Conservation (phyloP, 2,113 vertebrate genomes). For the Halichoerus grypus region DNA sequence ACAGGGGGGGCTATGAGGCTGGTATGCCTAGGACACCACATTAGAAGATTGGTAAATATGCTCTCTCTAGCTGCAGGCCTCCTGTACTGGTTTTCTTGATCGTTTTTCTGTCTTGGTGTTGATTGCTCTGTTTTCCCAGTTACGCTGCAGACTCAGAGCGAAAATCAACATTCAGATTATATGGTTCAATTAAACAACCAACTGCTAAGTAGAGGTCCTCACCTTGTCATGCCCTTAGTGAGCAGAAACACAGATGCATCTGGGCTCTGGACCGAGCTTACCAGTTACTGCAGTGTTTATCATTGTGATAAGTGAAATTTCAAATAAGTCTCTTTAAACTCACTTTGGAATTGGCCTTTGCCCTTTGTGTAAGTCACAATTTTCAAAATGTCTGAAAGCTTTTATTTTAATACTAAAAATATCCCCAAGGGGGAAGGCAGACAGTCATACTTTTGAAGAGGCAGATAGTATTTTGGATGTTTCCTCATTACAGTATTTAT, state of each 20-base stretch:
- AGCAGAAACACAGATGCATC: background rate
- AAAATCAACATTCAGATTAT: background rate
- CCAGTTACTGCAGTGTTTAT: background rate
- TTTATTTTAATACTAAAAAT: conserved; percentile 19
- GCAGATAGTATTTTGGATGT: background rate
- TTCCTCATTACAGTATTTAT: conserved; percentile 21
- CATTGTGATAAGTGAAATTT: background rate
- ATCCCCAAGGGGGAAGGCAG: background rate
- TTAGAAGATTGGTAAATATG: background rate
- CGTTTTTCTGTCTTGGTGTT: background rate
- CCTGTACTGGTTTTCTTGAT: background rate
- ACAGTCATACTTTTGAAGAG: background rate
- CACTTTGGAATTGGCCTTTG: conserved; percentile 44
- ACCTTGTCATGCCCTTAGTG: background rate
- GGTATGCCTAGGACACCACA: background rate
- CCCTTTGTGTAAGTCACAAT: background rate
- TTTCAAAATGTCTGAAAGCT: conserved; percentile 58
- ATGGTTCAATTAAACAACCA: background rate
- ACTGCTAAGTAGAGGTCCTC: background rate
- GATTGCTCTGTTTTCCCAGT: background rate
- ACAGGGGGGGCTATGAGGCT: too few species aligned
- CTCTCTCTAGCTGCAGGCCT: background rate
- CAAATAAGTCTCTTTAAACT: conserved; percentile 29
- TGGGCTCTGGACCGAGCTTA: background rate
- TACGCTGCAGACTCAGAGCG: background rate